Evolutionary conservation across 2,113 vertebrate species (phyloP).

Genomic region (Oostethus manadensis): DNA sequence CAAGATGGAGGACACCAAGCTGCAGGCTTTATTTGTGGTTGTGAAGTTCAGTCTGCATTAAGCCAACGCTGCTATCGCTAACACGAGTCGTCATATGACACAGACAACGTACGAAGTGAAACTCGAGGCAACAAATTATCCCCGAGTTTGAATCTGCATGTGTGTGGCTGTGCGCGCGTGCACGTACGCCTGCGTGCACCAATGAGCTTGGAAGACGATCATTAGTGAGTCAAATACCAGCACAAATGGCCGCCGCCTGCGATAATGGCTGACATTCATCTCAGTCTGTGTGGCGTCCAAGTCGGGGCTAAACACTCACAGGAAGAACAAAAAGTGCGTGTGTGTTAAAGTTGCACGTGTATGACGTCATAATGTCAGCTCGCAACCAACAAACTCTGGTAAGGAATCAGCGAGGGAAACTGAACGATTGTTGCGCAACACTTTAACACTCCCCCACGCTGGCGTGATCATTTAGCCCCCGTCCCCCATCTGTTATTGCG

Average conservation of each 20-base stretch:
- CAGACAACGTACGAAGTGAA: neutral
- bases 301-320: constrained; percentile 46
- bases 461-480: constrained; percentile 59
- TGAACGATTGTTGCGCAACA: constrained; percentile 59
- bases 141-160: constrained; percentile 12
- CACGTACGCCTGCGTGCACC: constrained; percentile 13
- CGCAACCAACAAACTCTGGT: neutral
- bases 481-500: constrained; percentile 69
- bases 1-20: too few relatives aligned
- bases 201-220: constrained; percentile 61
- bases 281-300: constrained; percentile 61
- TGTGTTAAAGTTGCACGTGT: neutral
- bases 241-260: constrained; percentile 59
- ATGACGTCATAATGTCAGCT: neutral
- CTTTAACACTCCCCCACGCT: constrained; percentile 61
- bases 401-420: constrained; percentile 15
- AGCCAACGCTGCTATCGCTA: too few relatives aligned
- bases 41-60: too few relatives aligned
- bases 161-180: constrained; percentile 18
- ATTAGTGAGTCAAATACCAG: constrained; percentile 69
- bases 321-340: constrained; percentile 11
- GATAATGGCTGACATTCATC: constrained; percentile 71
- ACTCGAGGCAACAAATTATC: constrained; percentile 35
- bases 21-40: too few relatives aligned
- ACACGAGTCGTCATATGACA: too few relatives aligned